Evolutionary conservation across 2,888 invertebrate genomes (phyloP).

Genomic region (Lepidochitona cinerea): DNA sequence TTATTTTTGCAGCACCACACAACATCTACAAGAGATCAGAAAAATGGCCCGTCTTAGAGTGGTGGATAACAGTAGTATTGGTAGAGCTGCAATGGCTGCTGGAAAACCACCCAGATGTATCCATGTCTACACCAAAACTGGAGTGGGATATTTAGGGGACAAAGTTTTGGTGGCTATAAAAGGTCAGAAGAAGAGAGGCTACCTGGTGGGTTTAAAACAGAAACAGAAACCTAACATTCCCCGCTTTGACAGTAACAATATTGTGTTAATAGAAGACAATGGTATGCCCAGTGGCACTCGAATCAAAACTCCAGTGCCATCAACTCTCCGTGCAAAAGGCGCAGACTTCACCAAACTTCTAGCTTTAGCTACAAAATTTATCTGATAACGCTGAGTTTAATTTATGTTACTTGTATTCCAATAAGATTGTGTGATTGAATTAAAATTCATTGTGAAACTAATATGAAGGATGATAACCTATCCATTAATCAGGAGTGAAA

Average conservation of each 20-base stretch:
- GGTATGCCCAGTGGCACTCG: conserved; percentile 96
- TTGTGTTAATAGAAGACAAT: conserved; percentile 94
- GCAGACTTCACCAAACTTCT: conserved; percentile 87
- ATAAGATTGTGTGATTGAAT: no score
- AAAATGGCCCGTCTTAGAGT: conserved; percentile 84
- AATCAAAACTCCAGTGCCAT: conserved; percentile 95
- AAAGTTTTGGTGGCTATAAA: conserved; percentile 92
- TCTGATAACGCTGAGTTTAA: no score
- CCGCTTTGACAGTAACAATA: conserved; percentile 94
- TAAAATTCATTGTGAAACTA: no score
- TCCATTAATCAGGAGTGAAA: no score
- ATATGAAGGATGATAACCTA: no score
- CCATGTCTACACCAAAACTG: conserved; percentile 78
- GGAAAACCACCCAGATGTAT: conserved; percentile 95
- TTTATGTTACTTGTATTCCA: no score
- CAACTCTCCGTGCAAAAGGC: conserved; percentile 85
- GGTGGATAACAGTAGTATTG: conserved; percentile 97
- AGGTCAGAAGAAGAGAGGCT: conserved; percentile 95
- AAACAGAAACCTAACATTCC: conserved; percentile 86
- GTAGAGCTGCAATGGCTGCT: conserved; percentile 93
- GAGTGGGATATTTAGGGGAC: conserved; percentile 81
- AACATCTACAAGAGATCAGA: conserved; percentile 52
- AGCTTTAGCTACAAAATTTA: conserved; percentile 90
- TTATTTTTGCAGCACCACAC: conserved; percentile 55
- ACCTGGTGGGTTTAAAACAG: conserved; percentile 89